These are phyloP conservation scores for Lepidurus packardi DNA, from an alignment of 1,140 invertebrate genomes.

Conservation along the genomic window DNA sequence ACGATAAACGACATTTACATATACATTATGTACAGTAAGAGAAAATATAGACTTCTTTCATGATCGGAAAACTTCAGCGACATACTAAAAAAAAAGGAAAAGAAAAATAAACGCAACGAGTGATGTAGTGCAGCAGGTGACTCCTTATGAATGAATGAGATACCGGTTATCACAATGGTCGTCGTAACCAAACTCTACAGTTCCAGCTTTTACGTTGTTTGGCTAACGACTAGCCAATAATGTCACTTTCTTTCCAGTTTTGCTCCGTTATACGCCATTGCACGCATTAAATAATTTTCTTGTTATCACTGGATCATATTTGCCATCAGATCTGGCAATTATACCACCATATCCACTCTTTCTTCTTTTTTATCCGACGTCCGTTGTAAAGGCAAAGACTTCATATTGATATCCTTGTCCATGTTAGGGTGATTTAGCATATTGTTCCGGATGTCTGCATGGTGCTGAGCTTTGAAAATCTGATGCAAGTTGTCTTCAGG, in stretches of 20 bases:
- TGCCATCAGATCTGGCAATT: background rate
- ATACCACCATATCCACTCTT: constrained; percentile 11
- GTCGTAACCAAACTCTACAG: constrained; percentile 8
- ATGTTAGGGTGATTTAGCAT: constrained; percentile 3
- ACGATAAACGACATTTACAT: background rate
- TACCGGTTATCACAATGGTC: constrained; percentile 21
- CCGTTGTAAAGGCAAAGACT: constrained; percentile 25
- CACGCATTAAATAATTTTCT: background rate
- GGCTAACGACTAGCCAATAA: constrained; percentile 15
- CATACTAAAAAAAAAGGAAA: background rate
- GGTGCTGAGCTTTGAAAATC: constrained; percentile 22
- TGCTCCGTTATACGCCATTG: background rate
- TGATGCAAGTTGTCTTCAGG: constrained; percentile 27
- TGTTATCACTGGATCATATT: background rate
- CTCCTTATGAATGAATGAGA: constrained; percentile 22
- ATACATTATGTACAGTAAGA: constrained; percentile 17
- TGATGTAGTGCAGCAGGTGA: constrained; percentile 9
- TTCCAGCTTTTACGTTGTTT: background rate
- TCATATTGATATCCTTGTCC: constrained; percentile 27
- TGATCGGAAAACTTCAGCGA: constrained; percentile 15
- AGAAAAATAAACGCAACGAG: background rate
- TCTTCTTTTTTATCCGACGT: constrained; percentile 22
- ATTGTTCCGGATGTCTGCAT: constrained; percentile 2
- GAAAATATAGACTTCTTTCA: constrained; percentile 22
- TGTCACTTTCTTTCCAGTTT: constrained; percentile 1